Evolutionary conservation across 2,113 vertebrate species (phyloP).

Genomic region (Xenus cinereus): DNA sequence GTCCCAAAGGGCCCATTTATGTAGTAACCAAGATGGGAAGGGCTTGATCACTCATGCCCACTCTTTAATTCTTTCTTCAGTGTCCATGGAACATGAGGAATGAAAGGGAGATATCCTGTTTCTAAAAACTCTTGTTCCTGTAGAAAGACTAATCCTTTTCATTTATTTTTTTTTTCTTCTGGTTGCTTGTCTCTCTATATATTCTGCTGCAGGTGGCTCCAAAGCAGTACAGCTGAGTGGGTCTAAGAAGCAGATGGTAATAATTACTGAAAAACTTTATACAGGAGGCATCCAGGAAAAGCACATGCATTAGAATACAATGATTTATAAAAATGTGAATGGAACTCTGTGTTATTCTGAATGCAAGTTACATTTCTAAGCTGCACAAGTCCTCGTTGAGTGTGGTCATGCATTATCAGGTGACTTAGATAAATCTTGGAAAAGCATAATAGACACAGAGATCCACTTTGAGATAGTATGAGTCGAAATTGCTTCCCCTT

Average conservation of each 20-base stretch:
- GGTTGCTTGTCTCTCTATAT: background rate
- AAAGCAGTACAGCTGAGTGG: background rate
- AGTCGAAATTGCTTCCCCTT: conserved; percentile 35
- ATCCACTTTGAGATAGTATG: conserved; percentile 34
- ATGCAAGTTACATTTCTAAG: background rate
- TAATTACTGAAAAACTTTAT: background rate
- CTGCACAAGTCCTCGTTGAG: background rate
- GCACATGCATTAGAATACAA: background rate
- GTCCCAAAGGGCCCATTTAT: background rate
- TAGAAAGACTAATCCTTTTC: background rate
- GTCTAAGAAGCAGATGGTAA: background rate
- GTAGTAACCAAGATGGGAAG: background rate
- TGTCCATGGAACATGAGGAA: background rate
- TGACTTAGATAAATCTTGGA: conserved; percentile 15
- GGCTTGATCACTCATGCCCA: background rate
- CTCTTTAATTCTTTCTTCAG: background rate
- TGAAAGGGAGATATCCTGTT: background rate
- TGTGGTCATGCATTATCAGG: background rate
- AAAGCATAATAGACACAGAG: conserved; percentile 13
- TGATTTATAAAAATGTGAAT: background rate
- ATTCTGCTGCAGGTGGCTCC: background rate
- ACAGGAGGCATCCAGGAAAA: background rate
- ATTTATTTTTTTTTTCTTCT: background rate
- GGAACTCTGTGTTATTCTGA: background rate
- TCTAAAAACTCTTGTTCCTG: background rate